Evolutionary conservation across 1,140 invertebrate genomes (phyloP).

Genomic region (Papilio xuthus): DNA sequence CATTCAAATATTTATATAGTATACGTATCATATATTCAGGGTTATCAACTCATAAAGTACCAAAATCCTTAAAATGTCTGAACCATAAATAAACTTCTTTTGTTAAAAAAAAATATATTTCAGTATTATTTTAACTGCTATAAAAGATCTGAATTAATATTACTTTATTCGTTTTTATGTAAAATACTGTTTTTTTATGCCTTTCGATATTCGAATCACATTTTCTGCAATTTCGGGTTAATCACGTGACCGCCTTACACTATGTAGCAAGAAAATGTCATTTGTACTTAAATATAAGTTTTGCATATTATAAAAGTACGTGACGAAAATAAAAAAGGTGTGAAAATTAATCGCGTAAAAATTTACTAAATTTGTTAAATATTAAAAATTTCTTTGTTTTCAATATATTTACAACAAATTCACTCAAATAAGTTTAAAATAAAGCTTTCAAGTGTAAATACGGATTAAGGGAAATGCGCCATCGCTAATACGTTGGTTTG

Average conservation of each 20-base stretch:
- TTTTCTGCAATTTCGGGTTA: no score
- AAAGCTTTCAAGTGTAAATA: constrained; percentile 18
- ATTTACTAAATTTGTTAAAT: no score
- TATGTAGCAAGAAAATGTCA: background rate
- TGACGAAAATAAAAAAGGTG: background rate
- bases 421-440: background rate
- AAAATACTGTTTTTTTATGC: no score
- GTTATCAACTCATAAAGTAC: constrained; percentile 44
- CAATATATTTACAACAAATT: background rate
- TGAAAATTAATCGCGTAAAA: background rate
- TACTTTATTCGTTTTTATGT: no score
- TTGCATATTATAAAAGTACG: background rate
- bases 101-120: no score
- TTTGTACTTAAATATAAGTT: background rate
- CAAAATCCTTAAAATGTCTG: background rate
- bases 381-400: background rate
- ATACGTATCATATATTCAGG: constrained; percentile 50
- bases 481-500: background rate
- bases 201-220: no score
- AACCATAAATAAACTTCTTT: background rate
- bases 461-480: constrained; percentile 17
- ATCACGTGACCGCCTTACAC: no score
- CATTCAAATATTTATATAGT: constrained; percentile 65
- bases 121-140: no score
- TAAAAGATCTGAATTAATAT: no score